phyloP scores from a whole-genome alignment of 2,888 invertebrate species.

The Phortica okadai region DNA sequence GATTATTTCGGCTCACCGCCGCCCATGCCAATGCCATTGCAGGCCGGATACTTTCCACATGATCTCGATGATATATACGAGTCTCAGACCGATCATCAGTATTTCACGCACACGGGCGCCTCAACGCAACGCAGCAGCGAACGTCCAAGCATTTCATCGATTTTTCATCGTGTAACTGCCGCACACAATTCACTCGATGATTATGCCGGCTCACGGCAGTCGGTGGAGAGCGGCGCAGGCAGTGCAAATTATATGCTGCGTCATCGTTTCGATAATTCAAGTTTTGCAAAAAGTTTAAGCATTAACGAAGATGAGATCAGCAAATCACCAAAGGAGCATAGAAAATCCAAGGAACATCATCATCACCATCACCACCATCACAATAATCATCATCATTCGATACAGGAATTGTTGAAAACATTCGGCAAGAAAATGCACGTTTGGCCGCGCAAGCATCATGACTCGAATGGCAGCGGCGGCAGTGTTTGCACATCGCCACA shows the following conservation, averaged over 20 bases:
- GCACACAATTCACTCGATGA: slow-evolving; percentile 73
- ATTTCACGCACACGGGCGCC: slow-evolving; percentile 75
- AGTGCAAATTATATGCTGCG: slow-evolving; percentile 47
- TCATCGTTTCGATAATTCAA: slow-evolving; percentile 74
- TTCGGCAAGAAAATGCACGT: slow-evolving; percentile 86
- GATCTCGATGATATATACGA: slow-evolving; percentile 77
- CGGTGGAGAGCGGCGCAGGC: slow-evolving; percentile 54
- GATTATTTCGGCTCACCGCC: slow-evolving; percentile 72
- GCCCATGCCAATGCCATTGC: slow-evolving; percentile 64
- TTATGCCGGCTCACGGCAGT: slow-evolving; percentile 57
- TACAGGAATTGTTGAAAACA: slow-evolving; percentile 86
- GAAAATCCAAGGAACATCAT: slow-evolving; percentile 62
- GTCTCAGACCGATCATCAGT: slow-evolving; percentile 75
- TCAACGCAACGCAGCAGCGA: slow-evolving; percentile 63
- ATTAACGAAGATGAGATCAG: slow-evolving; percentile 60
- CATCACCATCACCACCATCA: slow-evolving; percentile 73
- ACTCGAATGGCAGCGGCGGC: slow-evolving; percentile 68
- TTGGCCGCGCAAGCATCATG: slow-evolving; percentile 82
- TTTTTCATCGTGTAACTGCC: slow-evolving; percentile 74
- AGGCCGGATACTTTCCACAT: slow-evolving; percentile 74
- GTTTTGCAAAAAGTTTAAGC: slow-evolving; percentile 73
- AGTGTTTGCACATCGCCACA: slow-evolving; percentile 77
- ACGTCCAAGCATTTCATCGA: slow-evolving; percentile 74
- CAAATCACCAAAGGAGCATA: slow-evolving; percentile 58
- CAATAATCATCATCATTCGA: slow-evolving; percentile 81